A percentile compares a stretch with the other conserved stretches of the same genome.
Evolutionary conservation across 2,797 vertebrate genomes (phyloP).

Genomic region (Chrosomus eos): DNA sequence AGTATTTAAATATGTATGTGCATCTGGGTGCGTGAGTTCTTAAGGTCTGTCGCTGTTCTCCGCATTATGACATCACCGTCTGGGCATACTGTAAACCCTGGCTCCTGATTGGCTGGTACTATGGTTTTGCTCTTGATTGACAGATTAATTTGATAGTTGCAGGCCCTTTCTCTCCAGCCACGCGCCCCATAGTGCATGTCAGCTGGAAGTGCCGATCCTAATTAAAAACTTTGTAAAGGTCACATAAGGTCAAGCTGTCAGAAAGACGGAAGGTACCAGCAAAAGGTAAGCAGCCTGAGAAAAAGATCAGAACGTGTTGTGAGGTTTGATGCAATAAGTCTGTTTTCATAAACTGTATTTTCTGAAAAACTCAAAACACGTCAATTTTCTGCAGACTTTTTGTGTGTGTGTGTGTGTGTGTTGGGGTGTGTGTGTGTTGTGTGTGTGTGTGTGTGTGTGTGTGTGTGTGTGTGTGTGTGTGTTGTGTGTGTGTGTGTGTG

Average conservation of each 20-base stretch:
- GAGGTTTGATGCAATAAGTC: background rate
- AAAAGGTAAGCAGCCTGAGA: background rate
- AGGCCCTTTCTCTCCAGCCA: slow-evolving; percentile 38
- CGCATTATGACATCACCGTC: slow-evolving; percentile 31
- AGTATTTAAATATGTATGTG: slow-evolving; percentile 22
- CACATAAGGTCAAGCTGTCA: slow-evolving; percentile 49
- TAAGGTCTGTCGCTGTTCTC: slow-evolving; percentile 20
- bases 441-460: too few relatives aligned
- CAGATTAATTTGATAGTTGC: slow-evolving; percentile 42
- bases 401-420: background rate
- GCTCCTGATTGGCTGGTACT: slow-evolving; percentile 35
- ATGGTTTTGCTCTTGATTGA: slow-evolving; percentile 37
- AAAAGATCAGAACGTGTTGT: slow-evolving; percentile 8
- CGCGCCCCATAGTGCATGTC: slow-evolving; percentile 33
- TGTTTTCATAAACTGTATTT: slow-evolving; percentile 9
- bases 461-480: background rate
- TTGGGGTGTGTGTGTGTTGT: background rate
- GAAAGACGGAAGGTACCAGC: slow-evolving; percentile 4
- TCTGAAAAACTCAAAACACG: background rate
- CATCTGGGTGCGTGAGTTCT: slow-evolving; percentile 4
- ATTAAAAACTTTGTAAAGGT: slow-evolving; percentile 55
- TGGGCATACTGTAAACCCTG: background rate
- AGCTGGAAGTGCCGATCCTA: slow-evolving; percentile 44
- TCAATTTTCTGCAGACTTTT: background rate
- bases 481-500: background rate